These are phyloP conservation scores for Limnephilus marmoratus DNA, from an alignment of 2,888 invertebrate genomes.

Conservation along the genomic window DNA sequence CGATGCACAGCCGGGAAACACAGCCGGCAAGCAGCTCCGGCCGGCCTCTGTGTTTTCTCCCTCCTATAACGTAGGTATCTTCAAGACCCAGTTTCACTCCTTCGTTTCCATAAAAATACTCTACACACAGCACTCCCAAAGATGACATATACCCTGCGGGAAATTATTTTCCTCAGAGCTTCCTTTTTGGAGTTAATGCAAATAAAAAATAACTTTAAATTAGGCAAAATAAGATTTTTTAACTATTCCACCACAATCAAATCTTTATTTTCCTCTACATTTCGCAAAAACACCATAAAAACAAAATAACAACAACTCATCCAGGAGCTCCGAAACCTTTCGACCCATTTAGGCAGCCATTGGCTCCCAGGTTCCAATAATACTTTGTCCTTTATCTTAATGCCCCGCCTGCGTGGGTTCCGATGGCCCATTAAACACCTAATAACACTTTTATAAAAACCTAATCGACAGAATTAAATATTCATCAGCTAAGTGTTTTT, in stretches of 20 bases:
- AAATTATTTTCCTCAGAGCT: too few relatives aligned
- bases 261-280: not conserved
- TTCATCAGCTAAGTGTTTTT: conserved; percentile 4
- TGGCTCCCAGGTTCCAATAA: not conserved
- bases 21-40: too few relatives aligned
- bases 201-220: too few relatives aligned
- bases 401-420: conserved; percentile 2
- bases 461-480: conserved; percentile 39
- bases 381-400: conserved; percentile 22
- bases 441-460: conserved; percentile 43
- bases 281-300: not conserved
- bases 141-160: too few relatives aligned
- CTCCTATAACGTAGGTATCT: too few relatives aligned
- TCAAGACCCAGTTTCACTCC: too few relatives aligned
- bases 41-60: too few relatives aligned
- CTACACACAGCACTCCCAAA: too few relatives aligned
- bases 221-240: too few relatives aligned
- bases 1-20: too few relatives aligned
- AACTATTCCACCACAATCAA: not conserved
- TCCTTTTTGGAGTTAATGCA: too few relatives aligned
- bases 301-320: not conserved
- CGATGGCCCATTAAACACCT: conserved; percentile 55
- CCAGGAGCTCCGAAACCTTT: not conserved
- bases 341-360: not conserved
- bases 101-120: too few relatives aligned